phyloP scores from a whole-genome alignment of 2,113 vertebrate genomes.

The Pteronura brasiliensis region DNA sequence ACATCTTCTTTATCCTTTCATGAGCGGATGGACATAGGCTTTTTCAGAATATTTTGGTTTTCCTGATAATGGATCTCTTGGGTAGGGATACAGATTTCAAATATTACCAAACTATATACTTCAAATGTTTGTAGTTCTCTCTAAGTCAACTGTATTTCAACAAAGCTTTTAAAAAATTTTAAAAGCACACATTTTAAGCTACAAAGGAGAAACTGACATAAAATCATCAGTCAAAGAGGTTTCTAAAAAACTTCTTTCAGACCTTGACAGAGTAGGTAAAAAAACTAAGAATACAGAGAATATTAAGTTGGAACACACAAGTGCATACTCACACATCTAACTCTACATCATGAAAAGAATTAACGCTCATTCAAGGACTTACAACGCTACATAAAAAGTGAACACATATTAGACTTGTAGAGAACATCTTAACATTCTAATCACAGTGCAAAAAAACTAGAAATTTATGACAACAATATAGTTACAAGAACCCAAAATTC shows the following conservation, averaged over 20 bases:
- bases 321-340: not conserved
- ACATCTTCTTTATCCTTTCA: not conserved
- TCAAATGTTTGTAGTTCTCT: not conserved
- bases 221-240: not conserved
- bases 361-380: not conserved
- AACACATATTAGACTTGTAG: not conserved
- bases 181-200: not conserved
- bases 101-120: not conserved
- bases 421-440: not conserved
- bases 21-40: not conserved
- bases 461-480: not conserved
- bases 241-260: not conserved
- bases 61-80: not conserved
- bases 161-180: not conserved
- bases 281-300: not conserved
- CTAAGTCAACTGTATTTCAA: not conserved
- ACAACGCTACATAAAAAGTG: not conserved
- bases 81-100: not conserved
- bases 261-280: not conserved
- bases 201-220: not conserved
- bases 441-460: not conserved
- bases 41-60: not conserved
- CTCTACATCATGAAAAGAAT: not conserved
- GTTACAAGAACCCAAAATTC: not conserved
- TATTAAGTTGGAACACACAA: not conserved